These are phyloP conservation scores for Apodemus speciosus DNA, from an alignment of 2,113 vertebrate genomes.

Conservation along the genomic window DNA sequence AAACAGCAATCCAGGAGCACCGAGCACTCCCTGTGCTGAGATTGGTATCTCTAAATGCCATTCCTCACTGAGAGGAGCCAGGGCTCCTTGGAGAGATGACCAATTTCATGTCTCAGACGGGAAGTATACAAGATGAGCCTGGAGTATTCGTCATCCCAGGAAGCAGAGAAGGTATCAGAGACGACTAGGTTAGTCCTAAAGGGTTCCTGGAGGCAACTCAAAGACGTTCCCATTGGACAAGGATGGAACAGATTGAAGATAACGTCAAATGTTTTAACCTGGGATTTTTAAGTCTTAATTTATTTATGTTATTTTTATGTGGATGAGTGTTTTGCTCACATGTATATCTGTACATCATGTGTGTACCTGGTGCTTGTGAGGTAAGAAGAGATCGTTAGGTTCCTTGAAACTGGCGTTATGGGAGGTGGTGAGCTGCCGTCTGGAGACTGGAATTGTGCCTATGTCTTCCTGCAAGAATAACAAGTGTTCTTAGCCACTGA, in stretches of 20 bases:
- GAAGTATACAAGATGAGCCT: slow-evolving; percentile 35
- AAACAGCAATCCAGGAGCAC: background rate
- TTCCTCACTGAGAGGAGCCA: slow-evolving; percentile 21
- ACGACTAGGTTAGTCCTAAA: background rate
- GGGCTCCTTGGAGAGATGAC: slow-evolving; percentile 27
- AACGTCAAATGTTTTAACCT: slow-evolving; percentile 21
- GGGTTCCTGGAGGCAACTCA: background rate
- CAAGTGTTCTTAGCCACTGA: background rate
- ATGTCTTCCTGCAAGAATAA: background rate
- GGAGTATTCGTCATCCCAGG: slow-evolving; percentile 11
- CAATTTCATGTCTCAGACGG: slow-evolving; percentile 9
- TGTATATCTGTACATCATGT: background rate
- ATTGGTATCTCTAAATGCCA: slow-evolving; percentile 4
- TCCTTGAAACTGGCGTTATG: background rate
- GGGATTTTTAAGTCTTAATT: background rate
- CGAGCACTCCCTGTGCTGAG: background rate
- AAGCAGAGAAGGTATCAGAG: background rate
- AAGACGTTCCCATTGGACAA: background rate
- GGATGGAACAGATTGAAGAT: background rate
- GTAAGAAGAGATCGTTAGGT: background rate
- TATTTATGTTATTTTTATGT: background rate
- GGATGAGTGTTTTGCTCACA: background rate
- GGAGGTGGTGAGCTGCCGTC: background rate
- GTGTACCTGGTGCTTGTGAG: background rate
- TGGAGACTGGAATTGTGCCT: background rate